Conservation (phyloP, 2,113 vertebrate species). For the Gallinago jamesoni region DNA sequence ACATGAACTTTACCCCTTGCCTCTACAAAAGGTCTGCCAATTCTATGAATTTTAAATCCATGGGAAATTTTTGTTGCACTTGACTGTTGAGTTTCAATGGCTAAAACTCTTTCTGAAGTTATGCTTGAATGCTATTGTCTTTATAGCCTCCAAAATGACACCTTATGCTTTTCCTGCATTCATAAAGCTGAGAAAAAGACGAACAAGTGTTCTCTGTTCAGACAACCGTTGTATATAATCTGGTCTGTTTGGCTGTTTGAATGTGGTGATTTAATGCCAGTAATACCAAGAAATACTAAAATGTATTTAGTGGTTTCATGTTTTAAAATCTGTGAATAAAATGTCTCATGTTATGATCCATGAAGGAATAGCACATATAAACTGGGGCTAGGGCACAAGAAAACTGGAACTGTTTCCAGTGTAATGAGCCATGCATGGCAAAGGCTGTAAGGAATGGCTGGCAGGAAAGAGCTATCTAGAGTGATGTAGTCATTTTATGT, state of each 20-base stretch:
- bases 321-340: constrained; percentile 13
- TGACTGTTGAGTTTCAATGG: constrained; percentile 49
- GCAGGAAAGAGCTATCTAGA: background rate
- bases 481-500: background rate
- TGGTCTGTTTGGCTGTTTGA: background rate
- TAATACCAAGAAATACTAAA: constrained; percentile 22
- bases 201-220: constrained; percentile 21
- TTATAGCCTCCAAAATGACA: constrained; percentile 49
- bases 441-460: background rate
- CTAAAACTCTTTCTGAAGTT: constrained; percentile 64
- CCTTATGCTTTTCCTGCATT: constrained; percentile 54
- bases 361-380: background rate
- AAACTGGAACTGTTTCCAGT: background rate
- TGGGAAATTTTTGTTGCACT: constrained; percentile 67
- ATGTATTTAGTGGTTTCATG: background rate
- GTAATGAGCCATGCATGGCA: constrained; percentile 2
- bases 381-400: background rate
- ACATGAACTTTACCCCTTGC: constrained; percentile 59
- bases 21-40: constrained; percentile 64
- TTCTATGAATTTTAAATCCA: constrained; percentile 67
- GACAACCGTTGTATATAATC: background rate
- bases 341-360: background rate
- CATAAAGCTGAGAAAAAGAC: constrained; percentile 39
- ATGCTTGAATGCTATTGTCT: constrained; percentile 43
- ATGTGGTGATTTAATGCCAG: constrained; percentile 30